These are phyloP conservation scores for Coregonus clupeaformis DNA, from an alignment of 2,113 vertebrate genomes.

Conservation along the genomic window DNA sequence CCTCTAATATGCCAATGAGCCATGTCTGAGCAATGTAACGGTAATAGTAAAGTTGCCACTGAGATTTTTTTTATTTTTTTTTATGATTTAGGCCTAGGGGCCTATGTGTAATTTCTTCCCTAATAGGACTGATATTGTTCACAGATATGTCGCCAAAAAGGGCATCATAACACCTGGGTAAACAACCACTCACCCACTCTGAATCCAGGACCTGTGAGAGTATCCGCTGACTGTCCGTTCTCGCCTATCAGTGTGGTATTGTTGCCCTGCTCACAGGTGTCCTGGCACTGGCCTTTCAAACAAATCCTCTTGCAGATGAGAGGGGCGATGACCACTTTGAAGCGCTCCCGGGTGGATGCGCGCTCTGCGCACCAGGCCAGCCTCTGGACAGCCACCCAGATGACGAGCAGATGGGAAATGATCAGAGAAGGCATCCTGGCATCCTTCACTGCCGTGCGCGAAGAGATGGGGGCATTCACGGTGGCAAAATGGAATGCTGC, in stretches of 20 bases:
- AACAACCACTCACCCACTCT: conserved; percentile 84
- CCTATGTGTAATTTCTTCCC: not conserved
- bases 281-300: conserved; percentile 84
- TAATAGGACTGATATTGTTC: not conserved
- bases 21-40: not conserved
- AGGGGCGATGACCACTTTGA: conserved; percentile 92
- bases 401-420: conserved; percentile 70
- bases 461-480: conserved; percentile 40
- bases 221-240: conserved; percentile 88
- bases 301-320: conserved; percentile 89
- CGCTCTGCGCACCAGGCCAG: conserved; percentile 77
- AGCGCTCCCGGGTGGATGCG: conserved; percentile 83
- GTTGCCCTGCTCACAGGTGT: conserved; percentile 90
- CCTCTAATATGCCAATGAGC: not conserved
- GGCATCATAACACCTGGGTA: not conserved
- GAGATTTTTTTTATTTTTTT: conserved; percentile 45
- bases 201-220: conserved; percentile 89
- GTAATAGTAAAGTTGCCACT: conserved; percentile 48
- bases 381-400: conserved; percentile 73
- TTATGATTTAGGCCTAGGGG: not conserved
- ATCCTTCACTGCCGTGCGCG: conserved; percentile 67
- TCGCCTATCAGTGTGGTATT: conserved; percentile 93
- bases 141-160: not conserved
- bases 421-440: conserved; percentile 77
- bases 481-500: conserved; percentile 14